phyloP scores from a whole-genome alignment of 2,113 vertebrate species.

The Gavialis gangeticus region DNA sequence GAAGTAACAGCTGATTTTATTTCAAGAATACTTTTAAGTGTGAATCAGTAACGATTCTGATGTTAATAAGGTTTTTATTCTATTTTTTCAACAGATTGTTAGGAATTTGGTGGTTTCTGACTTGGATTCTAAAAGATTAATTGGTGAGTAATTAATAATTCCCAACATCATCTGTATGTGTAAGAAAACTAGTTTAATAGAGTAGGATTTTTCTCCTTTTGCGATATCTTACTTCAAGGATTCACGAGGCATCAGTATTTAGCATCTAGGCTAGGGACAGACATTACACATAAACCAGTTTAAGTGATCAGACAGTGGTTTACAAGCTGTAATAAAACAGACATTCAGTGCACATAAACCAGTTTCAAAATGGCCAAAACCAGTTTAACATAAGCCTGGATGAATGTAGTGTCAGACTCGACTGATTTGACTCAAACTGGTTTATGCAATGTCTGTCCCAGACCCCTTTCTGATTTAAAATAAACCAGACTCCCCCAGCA shows the following conservation, averaged over 20 bases:
- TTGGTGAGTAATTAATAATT: accelerated
- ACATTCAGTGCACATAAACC: no score
- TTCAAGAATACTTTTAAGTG: not conserved
- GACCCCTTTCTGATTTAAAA: no score
- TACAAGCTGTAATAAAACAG: no score
- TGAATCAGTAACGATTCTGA: not conserved
- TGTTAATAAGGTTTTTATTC: not conserved
- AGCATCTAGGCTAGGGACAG: not conserved
- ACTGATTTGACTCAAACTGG: no score
- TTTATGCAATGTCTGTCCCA: no score
- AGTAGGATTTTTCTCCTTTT: not conserved
- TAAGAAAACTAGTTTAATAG: not conserved
- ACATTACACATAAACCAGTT: no score
- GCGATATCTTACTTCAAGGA: not conserved
- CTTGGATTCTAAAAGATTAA: not conserved
- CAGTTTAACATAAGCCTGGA: no score
- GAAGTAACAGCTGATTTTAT: not conserved
- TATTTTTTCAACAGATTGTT: not conserved
- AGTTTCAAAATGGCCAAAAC: no score
- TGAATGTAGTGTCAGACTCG: no score
- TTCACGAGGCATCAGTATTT: not conserved
- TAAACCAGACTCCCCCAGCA: no score
- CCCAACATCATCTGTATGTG: not conserved
- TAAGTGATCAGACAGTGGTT: no score
- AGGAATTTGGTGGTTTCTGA: not conserved